These are phyloP conservation scores for Leguminivora glycinivorella DNA, from an alignment of 1,140 invertebrate genomes.

Conservation along the genomic window DNA sequence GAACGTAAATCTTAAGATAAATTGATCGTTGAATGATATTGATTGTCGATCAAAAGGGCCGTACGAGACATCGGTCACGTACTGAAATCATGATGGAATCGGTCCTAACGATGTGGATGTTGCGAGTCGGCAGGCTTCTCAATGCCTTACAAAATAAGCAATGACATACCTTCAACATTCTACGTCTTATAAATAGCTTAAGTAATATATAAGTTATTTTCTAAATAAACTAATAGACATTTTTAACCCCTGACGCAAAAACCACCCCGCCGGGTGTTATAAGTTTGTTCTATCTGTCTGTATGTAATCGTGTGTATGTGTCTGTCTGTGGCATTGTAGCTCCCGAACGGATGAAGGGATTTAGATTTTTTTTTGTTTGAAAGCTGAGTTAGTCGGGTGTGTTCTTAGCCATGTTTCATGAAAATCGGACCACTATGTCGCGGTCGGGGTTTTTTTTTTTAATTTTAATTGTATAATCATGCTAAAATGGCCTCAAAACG, in stretches of 20 bases:
- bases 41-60: slow-evolving; percentile 62
- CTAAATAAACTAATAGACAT: slow-evolving; percentile 28
- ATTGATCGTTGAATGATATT: slow-evolving; percentile 58
- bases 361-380: too few species aligned
- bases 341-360: too few species aligned
- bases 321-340: too few species aligned
- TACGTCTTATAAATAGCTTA: slow-evolving; percentile 2
- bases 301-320: too few species aligned
- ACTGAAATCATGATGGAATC: slow-evolving; percentile 46
- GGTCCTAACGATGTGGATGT: slow-evolving; percentile 45
- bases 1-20: slow-evolving; percentile 65
- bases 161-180: background rate
- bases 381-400: too few species aligned
- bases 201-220: slow-evolving; percentile 28
- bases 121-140: slow-evolving; percentile 11
- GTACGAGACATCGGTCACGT: slow-evolving; percentile 48
- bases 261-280: too few species aligned
- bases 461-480: too few species aligned
- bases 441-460: too few species aligned
- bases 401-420: too few species aligned
- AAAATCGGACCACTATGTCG: too few species aligned
- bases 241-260: too few species aligned
- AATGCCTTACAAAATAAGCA: background rate
- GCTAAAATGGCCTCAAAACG: background rate
- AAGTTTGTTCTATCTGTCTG: too few species aligned